Base-by-base conservation (phyloP, 1,140 invertebrate genomes). In the Leptinotarsa texana region DNA sequence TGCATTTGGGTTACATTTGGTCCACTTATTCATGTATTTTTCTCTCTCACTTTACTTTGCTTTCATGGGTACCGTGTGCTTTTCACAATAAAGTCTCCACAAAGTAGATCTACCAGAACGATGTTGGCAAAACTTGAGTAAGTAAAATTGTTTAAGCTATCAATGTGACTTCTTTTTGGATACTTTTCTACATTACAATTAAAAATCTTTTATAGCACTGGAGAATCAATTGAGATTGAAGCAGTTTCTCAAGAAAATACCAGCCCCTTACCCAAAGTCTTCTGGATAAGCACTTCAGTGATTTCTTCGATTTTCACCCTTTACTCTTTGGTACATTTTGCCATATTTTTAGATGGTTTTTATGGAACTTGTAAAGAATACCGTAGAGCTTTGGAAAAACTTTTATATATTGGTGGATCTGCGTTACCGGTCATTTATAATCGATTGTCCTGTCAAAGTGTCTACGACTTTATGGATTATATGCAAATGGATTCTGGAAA, bases 381-480 rank as follows among this genome's bases (percentile, higher is more conserved):
- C 72, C 84, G 84, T 48, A 84, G 79, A 69, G 84, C 84, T 65
- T 71, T 89, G 33, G 85, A 88, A 69, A 83, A 85, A 67, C 0
- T 84, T 2, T 67, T 89, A 4, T 80, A 82, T 15, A 81, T 88
- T 0, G 78, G 80, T n/a, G 86, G 85, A 17, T 85, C 83, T 21
- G 85, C 79, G 49, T 71, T 85, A 63, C 83, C 88, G 81, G 86
- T 87, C n/a, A 86, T 91, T 71, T 83, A 87, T 74, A 82, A 86
- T 49, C 85, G 89, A 47, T 77, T 91, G 1, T 80, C 85, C 3
- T 91, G 90, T 79, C 84, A 84, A 6, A 86, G 88, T 0, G 85
- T 90, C 49, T 86, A 89, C 68, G 89, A 91, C 82, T 90, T 88
- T 73, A 88, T 91, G 87, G 90, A 91, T 82, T 90, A 90, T 76